These are phyloP conservation scores for Centropus bengalensis DNA, from an alignment of 2,113 vertebrate genomes.

Conservation along the genomic window DNA sequence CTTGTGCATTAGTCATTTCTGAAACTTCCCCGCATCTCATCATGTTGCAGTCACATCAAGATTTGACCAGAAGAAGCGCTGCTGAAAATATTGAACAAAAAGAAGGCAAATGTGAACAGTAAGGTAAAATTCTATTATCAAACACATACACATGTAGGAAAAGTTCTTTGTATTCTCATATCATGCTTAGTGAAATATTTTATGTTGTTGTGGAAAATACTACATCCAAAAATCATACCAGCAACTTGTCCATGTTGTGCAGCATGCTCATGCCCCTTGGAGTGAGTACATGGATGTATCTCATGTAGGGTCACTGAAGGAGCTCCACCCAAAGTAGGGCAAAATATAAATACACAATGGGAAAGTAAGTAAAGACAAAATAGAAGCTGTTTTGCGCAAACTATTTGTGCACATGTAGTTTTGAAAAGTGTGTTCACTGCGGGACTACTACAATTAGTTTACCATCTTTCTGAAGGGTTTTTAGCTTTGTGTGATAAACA, in stretches of 20 bases:
- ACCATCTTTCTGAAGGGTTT: neutral
- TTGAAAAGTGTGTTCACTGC: neutral
- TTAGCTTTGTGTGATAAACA: neutral
- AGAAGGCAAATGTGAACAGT: neutral
- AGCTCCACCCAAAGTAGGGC: neutral
- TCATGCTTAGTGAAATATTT: neutral
- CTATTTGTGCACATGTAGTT: neutral
- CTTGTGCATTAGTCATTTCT: neutral
- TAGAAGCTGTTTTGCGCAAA: neutral
- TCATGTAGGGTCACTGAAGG: neutral
- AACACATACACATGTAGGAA: neutral
- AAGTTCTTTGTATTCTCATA: neutral
- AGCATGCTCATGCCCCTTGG: neutral
- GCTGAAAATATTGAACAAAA: neutral
- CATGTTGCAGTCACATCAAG: neutral
- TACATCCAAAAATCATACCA: neutral
- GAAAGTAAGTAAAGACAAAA: neutral
- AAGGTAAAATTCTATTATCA: neutral
- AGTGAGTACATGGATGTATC: neutral
- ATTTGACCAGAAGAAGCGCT: neutral
- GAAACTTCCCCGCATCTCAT: neutral
- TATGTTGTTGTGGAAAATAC: neutral
- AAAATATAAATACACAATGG: rapidly evolving
- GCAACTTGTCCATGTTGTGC: neutral
- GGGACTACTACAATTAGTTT: neutral